phyloP scores from a whole-genome alignment of 2,113 vertebrate genomes.

The Saimiri boliviensis region DNA sequence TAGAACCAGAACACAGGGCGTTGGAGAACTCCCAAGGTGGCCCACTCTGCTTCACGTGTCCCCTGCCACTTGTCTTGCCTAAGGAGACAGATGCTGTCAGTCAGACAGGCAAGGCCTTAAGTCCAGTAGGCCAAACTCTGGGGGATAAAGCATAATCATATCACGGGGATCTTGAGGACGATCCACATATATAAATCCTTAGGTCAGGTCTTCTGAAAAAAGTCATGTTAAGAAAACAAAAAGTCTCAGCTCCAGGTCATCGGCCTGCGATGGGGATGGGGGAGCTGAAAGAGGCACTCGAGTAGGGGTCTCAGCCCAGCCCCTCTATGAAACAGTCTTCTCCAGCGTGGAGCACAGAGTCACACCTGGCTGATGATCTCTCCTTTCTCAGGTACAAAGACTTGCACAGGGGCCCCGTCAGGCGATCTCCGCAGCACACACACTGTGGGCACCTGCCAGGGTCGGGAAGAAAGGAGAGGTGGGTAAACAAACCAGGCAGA shows the following conservation, averaged over 20 bases:
- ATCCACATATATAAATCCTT: constrained; percentile 25
- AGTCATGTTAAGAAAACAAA: not conserved
- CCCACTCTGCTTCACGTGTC: not conserved
- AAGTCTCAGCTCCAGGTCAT: constrained; percentile 64
- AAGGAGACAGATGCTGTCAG: not conserved
- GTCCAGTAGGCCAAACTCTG: not conserved
- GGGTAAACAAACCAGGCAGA: not conserved
- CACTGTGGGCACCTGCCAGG: constrained; percentile 83
- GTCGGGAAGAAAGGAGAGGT: not conserved
- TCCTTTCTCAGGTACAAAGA: constrained; percentile 89
- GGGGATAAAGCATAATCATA: not conserved
- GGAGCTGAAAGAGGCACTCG: constrained; percentile 29
- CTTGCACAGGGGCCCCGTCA: constrained; percentile 91
- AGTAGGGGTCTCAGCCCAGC: not conserved
- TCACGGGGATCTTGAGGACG: not conserved
- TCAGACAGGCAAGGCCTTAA: not conserved
- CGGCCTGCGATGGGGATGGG: constrained; percentile 64
- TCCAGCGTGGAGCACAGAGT: not conserved
- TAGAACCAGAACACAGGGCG: not conserved
- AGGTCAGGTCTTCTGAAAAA: constrained; percentile 34
- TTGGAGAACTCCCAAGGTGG: rapidly evolving
- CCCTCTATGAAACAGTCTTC: not conserved
- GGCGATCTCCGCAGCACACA: constrained; percentile 88
- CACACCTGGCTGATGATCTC: constrained; percentile 94
- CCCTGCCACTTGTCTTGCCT: not conserved